These are phyloP conservation scores for Corythoichthys intestinalis DNA, from an alignment of 2,113 vertebrate species.

Conservation along the genomic window DNA sequence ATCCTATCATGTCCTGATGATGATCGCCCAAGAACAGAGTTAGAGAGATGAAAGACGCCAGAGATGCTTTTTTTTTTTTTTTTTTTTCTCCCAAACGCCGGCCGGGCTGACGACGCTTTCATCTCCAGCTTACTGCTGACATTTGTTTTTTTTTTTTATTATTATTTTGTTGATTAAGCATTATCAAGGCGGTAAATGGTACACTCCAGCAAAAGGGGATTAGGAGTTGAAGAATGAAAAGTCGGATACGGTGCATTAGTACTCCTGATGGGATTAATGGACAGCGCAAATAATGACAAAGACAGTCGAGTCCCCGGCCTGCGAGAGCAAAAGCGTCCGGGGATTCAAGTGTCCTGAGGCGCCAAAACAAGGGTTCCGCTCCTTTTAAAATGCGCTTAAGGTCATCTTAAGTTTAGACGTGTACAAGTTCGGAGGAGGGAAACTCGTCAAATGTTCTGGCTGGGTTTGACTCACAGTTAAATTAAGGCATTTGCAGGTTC, in stretches of 20 bases:
- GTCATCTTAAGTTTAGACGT: neutral
- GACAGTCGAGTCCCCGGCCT: slow-evolving; percentile 31
- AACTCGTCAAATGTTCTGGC: neutral
- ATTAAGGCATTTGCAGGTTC: no score
- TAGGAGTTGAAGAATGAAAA: slow-evolving; percentile 44
- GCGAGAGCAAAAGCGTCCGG: slow-evolving; percentile 25
- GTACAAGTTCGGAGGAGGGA: neutral
- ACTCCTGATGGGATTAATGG: slow-evolving; percentile 31
- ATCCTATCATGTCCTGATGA: slow-evolving; percentile 15
- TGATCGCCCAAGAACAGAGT: neutral
- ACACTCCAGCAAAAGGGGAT: slow-evolving; percentile 33
- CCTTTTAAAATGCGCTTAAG: slow-evolving; percentile 9
- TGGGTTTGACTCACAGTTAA: neutral
- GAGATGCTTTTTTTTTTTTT: slow-evolving; percentile 27
- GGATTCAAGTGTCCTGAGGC: neutral
- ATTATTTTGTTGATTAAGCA: slow-evolving; percentile 65
- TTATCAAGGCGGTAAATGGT: slow-evolving; percentile 53
- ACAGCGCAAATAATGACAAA: slow-evolving; percentile 28
- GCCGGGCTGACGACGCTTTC: slow-evolving; percentile 44
- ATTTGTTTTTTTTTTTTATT: slow-evolving; percentile 45
- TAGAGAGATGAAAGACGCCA: slow-evolving; percentile 48
- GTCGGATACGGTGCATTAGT: slow-evolving; percentile 47
- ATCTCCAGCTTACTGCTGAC: slow-evolving; percentile 56
- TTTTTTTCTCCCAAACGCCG: slow-evolving; percentile 30
- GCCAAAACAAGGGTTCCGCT: slow-evolving; percentile 22